Evolutionary conservation across 1,140 invertebrate species (phyloP).

Genomic region (Nasonia vitripennis): DNA sequence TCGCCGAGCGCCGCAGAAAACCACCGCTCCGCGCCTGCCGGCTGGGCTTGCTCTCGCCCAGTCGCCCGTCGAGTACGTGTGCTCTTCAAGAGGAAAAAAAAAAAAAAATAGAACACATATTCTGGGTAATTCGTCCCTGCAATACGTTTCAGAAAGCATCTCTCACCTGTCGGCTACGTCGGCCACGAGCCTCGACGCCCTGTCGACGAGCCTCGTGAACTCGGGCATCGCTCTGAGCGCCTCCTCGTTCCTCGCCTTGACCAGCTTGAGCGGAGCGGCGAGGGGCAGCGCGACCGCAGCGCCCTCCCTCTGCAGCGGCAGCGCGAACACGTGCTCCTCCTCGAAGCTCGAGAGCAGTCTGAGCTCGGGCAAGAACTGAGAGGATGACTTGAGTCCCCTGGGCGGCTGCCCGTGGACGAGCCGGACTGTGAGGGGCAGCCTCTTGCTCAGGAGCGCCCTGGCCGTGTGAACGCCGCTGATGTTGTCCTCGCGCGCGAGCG

Average conservation of each 20-base stretch:
- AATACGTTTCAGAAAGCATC: too few species aligned
- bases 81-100: constrained; percentile 63
- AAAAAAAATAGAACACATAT: too few species aligned
- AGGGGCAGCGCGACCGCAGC: constrained; percentile 88
- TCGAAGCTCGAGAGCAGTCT: constrained; percentile 89
- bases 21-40: constrained; percentile 68
- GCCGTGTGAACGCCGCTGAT: constrained; percentile 94
- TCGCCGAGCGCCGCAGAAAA: constrained; percentile 80
- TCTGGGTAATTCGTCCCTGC: too few species aligned
- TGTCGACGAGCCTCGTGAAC: constrained; percentile 87
- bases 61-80: constrained; percentile 84
- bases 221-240: constrained; percentile 86
- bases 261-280: constrained; percentile 89
- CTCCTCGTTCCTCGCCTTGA: constrained; percentile 88
- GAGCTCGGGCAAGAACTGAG: constrained; percentile 88
- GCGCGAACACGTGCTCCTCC: constrained; percentile 87
- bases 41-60: constrained; percentile 80
- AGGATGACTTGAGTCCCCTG: constrained; percentile 85
- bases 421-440: constrained; percentile 92
- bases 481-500: constrained; percentile 91
- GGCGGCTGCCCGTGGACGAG: constrained; percentile 91
- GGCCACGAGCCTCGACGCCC: constrained; percentile 84
- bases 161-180: constrained; percentile 86
- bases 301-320: constrained; percentile 87
- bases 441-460: constrained; percentile 88